Evolutionary conservation across 2,113 vertebrate species (phyloP), one percentile per base, ranked within the genome.

Genomic region (Callopanchax toddi): DNA sequence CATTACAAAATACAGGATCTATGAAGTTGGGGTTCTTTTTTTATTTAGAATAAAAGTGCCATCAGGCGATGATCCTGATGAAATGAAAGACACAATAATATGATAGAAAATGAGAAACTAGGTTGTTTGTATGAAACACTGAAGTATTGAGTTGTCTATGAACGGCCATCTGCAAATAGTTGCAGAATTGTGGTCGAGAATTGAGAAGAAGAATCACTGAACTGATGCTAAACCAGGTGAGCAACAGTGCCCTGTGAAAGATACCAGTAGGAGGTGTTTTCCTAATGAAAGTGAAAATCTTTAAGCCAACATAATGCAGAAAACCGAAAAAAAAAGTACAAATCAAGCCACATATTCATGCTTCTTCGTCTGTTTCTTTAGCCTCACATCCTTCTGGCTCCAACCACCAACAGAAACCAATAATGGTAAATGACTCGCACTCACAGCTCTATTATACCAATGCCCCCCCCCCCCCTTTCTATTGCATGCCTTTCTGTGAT

Each of bases 141-240:
- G 50, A 94, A 93, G 81, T 79, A 83, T 82, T 83, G 69, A 88
- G 87, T 94, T 94, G 94, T 92, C 93, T 95, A 91, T 93, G 93
- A 93, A n/a, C n/a, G n/a, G n/a, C 93, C 89, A 93, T 89, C 87
- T 92, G 93, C 89, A 88, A 93, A 93, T 93, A 89, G 45, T 67
- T 54, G 60, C 17, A 11, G 34, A 44, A 53, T 49, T 43, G 72
- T 26, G 48, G 44, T 45, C 60, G 42, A 23, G 51, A 54, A 77
- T 11, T 29, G 45, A 59, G 32, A 66, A 44, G 49, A 82, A 61
- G 78, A 74, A 13, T 74, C 61, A 71, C 75, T 76, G 60, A 78
- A 75, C 56, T 58, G 68, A 32, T 59, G 66, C 62, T 76, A 72
- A 75, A 74, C 11, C 55, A 72, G 76, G 69, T 65, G 68, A 68